Percentiles rank a stretch among this genome's conserved stretches.
These are phyloP conservation scores for Melieria picta DNA, from an alignment of 2,888 invertebrate genomes.

Conservation along the genomic window DNA sequence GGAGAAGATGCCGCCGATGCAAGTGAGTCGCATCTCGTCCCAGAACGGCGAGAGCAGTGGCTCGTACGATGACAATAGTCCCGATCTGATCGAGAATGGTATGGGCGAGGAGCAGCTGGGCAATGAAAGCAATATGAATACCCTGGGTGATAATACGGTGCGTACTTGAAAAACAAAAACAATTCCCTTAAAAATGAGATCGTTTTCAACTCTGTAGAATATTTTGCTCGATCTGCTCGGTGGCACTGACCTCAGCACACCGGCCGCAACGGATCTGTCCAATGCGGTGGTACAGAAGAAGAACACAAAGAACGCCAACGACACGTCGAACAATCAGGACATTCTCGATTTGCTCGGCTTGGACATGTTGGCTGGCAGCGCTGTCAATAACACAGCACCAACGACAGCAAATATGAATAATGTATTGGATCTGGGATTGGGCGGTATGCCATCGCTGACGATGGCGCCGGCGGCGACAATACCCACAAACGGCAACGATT, in stretches of 20 bases:
- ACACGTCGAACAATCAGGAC: slow-evolving; percentile 75
- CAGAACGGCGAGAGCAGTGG: slow-evolving; percentile 65
- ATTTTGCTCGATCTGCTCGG: slow-evolving; percentile 88
- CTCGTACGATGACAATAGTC: slow-evolving; percentile 63
- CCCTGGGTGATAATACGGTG: slow-evolving; percentile 64
- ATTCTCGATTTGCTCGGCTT: slow-evolving; percentile 87
- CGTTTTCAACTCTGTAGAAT: slow-evolving; percentile 70
- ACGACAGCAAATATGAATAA: slow-evolving; percentile 55
- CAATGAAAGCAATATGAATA: slow-evolving; percentile 61
- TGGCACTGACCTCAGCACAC: slow-evolving; percentile 70
- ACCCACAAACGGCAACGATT: slow-evolving; percentile 63
- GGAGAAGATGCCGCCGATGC: slow-evolving; percentile 98
- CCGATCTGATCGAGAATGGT: slow-evolving; percentile 65
- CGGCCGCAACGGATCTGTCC: slow-evolving; percentile 56
- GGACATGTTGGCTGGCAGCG: slow-evolving; percentile 69
- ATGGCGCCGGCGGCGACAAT: slow-evolving; percentile 38
- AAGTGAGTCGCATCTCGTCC: slow-evolving; percentile 68
- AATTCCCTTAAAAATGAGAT: neutral
- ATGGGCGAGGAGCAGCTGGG: slow-evolving; percentile 49
- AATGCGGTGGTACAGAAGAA: slow-evolving; percentile 63
- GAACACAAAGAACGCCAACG: slow-evolving; percentile 67
- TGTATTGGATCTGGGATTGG: slow-evolving; percentile 52
- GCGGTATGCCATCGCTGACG: slow-evolving; percentile 37
- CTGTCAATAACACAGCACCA: slow-evolving; percentile 34
- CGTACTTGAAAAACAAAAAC: slow-evolving; percentile 12